Conservation (phyloP, 2,113 vertebrate genomes). For the Misgurnus anguillicaudatus region DNA sequence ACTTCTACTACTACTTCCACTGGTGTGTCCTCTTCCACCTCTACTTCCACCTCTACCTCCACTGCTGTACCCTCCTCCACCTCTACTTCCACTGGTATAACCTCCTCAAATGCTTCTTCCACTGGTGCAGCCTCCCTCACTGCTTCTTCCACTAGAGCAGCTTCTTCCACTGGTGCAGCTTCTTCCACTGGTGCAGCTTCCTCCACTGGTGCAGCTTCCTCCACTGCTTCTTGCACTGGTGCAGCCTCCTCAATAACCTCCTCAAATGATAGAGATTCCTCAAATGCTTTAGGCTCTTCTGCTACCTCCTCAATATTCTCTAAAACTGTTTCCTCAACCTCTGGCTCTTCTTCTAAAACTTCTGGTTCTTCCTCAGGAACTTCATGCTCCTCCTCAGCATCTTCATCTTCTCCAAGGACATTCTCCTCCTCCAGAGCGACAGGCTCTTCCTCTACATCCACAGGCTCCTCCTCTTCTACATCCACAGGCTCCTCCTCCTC, state of each 20-base stretch:
- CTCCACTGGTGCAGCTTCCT: background rate
- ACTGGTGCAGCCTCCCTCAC: background rate
- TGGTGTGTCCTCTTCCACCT: background rate
- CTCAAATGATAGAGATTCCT: constrained; percentile 20
- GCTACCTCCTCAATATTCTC: constrained; percentile 37
- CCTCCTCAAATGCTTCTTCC: background rate
- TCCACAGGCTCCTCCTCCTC: constrained; percentile 28
- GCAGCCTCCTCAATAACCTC: background rate
- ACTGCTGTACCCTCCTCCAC: constrained; percentile 47
- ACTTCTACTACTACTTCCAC: background rate
- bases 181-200: constrained; percentile 12
- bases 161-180: background rate
- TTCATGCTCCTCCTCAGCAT: constrained; percentile 20
- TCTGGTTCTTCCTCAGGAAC: constrained; percentile 38
- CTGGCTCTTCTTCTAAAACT: constrained; percentile 33
- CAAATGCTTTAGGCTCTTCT: constrained; percentile 6
- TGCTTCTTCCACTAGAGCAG: constrained; percentile 33
- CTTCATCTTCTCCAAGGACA: no score
- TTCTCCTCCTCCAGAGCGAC: constrained; percentile 5
- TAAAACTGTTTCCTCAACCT: constrained; percentile 41
- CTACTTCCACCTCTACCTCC: constrained; percentile 4
- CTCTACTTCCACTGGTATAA: constrained; percentile 62
- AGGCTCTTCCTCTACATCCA: constrained; percentile 32
- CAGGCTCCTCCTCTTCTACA: constrained; percentile 53
- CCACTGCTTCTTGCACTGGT: constrained; percentile 12